Percentiles rank a stretch among this genome's conserved stretches.
phyloP scores from a whole-genome alignment of 1,140 invertebrate genomes.

The Gryllus bimaculatus region DNA sequence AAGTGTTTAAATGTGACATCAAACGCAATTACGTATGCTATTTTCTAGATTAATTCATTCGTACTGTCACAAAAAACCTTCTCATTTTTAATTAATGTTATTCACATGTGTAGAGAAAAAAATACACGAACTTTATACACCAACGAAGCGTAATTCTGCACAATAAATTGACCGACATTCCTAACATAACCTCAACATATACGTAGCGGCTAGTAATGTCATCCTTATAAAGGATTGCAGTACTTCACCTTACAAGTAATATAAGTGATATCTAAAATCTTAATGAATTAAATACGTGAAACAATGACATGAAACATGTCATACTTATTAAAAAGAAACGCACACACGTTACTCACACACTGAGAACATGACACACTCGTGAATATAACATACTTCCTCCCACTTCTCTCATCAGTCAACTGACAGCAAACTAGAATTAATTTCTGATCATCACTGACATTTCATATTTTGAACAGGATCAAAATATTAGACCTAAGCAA shows the following conservation, averaged over 20 bases:
- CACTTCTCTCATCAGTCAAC: too few relatives aligned
- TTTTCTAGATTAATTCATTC: too few relatives aligned
- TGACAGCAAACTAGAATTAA: too few relatives aligned
- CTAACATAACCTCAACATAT: neutral
- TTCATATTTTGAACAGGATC: neutral
- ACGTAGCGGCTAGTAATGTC: neutral
- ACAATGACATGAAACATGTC: neutral
- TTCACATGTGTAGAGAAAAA: neutral
- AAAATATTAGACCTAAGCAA: neutral
- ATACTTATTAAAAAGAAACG: neutral
- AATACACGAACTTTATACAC: neutral
- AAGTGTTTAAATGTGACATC: too few relatives aligned
- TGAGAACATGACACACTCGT: neutral
- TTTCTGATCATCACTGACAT: too few relatives aligned
- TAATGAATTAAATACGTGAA: neutral
- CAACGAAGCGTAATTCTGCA: neutral
- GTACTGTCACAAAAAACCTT: too few relatives aligned
- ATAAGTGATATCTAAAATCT: neutral
- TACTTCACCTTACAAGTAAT: neutral
- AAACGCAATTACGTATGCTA: too few relatives aligned
- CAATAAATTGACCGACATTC: neutral
- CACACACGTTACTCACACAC: neutral
- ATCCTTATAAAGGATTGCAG: too few relatives aligned
- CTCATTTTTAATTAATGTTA: neutral
- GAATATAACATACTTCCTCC: too few relatives aligned